Percentiles rank a stretch among this genome's conserved stretches.
These are phyloP conservation scores for Pongo pygmaeus DNA, from an alignment of 2,113 vertebrate species.

Conservation along the genomic window DNA sequence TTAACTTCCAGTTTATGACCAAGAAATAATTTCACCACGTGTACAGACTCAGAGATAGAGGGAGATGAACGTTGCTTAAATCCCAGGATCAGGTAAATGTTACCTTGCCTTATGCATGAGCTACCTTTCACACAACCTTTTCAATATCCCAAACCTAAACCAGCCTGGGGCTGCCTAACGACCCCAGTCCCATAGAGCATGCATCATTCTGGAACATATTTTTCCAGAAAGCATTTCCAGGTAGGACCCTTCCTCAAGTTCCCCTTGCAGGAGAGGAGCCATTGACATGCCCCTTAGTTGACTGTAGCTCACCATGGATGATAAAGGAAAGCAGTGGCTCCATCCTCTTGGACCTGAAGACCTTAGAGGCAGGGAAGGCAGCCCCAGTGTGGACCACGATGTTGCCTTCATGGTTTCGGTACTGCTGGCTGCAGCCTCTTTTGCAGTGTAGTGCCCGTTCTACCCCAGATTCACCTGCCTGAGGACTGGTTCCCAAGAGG, in stretches of 20 bases:
- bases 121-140: fast-evolving
- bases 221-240: not conserved
- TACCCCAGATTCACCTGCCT: fast-evolving
- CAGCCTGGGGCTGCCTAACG: not conserved
- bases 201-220: too few relatives aligned
- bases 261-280: not conserved
- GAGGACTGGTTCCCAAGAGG: not conserved
- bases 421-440: not conserved
- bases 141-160: fast-evolving
- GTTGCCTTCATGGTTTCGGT: fast-evolving
- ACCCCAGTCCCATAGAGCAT: not conserved
- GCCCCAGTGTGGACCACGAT: fast-evolving
- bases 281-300: fast-evolving
- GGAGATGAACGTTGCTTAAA: fast-evolving
- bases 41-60: not conserved
- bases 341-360: not conserved
- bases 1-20: not conserved
- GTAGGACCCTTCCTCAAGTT: not conserved
- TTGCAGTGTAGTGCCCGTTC: fast-evolving
- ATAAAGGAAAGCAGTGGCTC: fast-evolving
- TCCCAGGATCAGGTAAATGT: fast-evolving
- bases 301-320: not conserved
- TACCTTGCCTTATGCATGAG: fast-evolving
- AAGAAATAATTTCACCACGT: not conserved
- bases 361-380: too few relatives aligned